These are phyloP conservation scores for Rutpela maculata DNA, from an alignment of 2,888 invertebrate genomes.

Conservation along the genomic window DNA sequence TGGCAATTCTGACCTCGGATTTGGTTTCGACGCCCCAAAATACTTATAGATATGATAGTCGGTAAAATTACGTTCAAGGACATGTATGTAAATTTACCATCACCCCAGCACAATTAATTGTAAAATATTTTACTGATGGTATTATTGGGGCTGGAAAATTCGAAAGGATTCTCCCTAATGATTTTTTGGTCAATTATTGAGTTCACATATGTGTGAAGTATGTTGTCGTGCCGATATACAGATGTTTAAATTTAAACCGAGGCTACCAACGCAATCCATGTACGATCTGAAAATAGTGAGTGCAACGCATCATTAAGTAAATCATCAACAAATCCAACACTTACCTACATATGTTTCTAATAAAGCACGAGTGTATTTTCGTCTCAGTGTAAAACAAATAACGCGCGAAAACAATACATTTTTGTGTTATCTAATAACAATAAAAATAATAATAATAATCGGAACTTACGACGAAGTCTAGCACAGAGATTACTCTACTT, in stretches of 20 bases:
- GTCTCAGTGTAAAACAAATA: background rate
- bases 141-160: background rate
- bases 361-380: conserved; percentile 10
- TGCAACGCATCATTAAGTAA: conserved; percentile 70
- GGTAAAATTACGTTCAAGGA: too few species aligned
- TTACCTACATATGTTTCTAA: conserved; percentile 51
- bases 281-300: conserved; percentile 66
- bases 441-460: too few species aligned
- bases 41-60: too few species aligned
- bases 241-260: conserved; percentile 67
- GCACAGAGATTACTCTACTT: too few species aligned
- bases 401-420: conserved; percentile 12
- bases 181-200: background rate
- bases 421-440: background rate
- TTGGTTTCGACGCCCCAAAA: too few species aligned
- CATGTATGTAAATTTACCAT: too few species aligned
- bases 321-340: conserved; percentile 65
- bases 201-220: background rate
- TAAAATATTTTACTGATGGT: background rate
- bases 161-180: background rate
- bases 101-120: background rate
- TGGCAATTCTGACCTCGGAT: too few species aligned
- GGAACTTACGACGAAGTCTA: too few species aligned
- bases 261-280: conserved; percentile 63
- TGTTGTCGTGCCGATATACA: conserved; percentile 59